phyloP scores from a whole-genome alignment of 2,797 vertebrate species.

The Eutrigla gurnardus region DNA sequence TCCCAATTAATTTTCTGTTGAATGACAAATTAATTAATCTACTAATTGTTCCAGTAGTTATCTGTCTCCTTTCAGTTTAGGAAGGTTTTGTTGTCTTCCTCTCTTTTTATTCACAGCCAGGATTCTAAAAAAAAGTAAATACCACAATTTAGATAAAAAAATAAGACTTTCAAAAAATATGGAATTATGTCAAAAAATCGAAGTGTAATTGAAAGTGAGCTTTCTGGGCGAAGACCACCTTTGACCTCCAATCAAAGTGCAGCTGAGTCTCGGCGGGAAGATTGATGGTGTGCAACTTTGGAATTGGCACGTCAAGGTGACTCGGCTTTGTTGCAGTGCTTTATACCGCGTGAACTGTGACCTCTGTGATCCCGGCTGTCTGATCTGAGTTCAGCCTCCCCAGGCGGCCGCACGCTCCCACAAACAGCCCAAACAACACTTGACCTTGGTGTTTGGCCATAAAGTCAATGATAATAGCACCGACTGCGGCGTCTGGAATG shows the following conservation, averaged over 20 bases:
- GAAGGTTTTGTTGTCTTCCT: background rate
- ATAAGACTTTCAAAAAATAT: background rate
- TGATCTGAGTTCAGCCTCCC: conserved; percentile 48
- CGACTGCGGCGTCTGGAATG: conserved; percentile 36
- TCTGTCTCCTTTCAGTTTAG: background rate
- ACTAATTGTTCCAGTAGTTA: too few species aligned
- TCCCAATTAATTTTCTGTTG: background rate
- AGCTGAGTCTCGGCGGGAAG: background rate
- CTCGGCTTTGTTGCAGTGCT: conserved; percentile 12
- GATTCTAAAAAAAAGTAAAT: background rate
- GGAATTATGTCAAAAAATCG: background rate
- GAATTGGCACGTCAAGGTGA: conserved; percentile 70
- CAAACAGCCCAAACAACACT: conserved; percentile 47
- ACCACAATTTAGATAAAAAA: background rate
- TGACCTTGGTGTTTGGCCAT: conserved; percentile 63
- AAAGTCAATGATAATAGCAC: conserved; percentile 58
- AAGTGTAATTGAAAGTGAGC: background rate
- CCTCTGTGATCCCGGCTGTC: conserved; percentile 43
- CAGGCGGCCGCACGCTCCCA: background rate
- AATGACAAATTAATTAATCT: background rate
- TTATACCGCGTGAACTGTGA: conserved; percentile 45
- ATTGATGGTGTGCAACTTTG: conserved; percentile 43
- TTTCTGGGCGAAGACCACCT: conserved; percentile 5
- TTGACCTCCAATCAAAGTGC: conserved; percentile 15
- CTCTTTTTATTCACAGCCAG: background rate